Evolutionary conservation across 1,140 invertebrate genomes (phyloP).

Genomic region (Trichonephila clavipes): DNA sequence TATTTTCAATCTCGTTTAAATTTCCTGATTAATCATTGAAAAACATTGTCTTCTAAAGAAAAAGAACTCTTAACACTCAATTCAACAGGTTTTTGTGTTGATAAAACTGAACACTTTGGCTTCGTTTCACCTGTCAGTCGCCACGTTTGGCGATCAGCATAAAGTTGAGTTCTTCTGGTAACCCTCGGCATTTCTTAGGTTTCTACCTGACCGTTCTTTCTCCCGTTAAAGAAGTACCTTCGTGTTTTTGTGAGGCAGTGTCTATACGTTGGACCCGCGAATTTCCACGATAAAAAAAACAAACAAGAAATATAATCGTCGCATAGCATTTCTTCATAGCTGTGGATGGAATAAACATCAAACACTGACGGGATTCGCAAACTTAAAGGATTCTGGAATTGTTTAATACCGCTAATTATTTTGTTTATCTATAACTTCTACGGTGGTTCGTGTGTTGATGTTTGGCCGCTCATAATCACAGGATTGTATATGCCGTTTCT

Average conservation of each 20-base stretch:
- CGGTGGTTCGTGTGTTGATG: background rate
- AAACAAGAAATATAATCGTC: background rate
- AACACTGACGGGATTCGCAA: background rate
- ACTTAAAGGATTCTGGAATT: background rate
- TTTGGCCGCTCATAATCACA: background rate
- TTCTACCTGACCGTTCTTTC: conserved; percentile 5
- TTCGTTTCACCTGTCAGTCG: background rate
- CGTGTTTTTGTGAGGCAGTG: background rate
- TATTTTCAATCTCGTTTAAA: too few relatives aligned
- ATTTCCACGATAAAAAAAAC: background rate
- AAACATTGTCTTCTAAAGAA: too few relatives aligned
- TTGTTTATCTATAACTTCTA: background rate
- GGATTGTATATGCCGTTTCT: background rate
- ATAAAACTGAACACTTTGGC: too few relatives aligned
- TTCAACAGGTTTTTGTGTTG: too few relatives aligned
- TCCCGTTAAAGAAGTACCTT: conserved; percentile 9
- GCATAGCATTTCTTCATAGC: background rate
- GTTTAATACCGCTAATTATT: background rate
- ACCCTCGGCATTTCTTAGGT: conserved; percentile 5
- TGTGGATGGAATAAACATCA: background rate
- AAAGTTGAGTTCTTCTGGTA: background rate
- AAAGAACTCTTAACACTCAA: too few relatives aligned
- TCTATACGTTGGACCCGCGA: background rate
- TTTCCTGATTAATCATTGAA: too few relatives aligned
- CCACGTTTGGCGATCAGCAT: background rate